Base-by-base conservation (phyloP, 1,140 invertebrate species). In the Euura saliciscinereae region DNA sequence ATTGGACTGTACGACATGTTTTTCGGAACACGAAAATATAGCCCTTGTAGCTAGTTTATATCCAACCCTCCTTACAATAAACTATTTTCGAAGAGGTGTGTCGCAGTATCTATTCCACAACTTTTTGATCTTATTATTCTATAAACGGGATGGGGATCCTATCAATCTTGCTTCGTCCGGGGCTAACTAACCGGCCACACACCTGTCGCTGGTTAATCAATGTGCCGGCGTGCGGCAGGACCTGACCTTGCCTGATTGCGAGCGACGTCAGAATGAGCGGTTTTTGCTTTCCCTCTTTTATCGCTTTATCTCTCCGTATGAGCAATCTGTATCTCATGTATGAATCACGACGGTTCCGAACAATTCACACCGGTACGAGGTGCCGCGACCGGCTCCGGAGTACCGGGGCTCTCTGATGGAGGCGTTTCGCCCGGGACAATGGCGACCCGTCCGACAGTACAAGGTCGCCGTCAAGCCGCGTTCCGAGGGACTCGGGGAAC, bases 401-500 rank as follows among this genome's bases (percentile, higher is more conserved):
- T 73, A 68, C 77, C 59, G 73, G 71, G 69, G 70, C 67, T 74
- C 59, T 45, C 66, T 76, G 76, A 80, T 77, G 73, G 74, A 77
- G 77, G 79, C 76, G 77, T 80, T 78, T 75, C 75, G 78, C 77
- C 77, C 75, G 68, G 79, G 78, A 83, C 82, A 83, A 83, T 83
- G 80, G 79, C 82, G 80, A 83, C 79, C 78, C 79, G 78, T 73
- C 74, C 74, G 80, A 82, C 82, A 80, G 80, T 75, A 83, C 82
- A 83, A 83, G 82, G 82, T 83, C 81, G 80, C 80, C 66, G 76
- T 80, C 79, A 80, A 75, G 75, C 73, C 73, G 44, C 73, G 28
- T 66, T 69, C 44, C 6, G 45, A 45, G 59, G 45, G 44, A 42
- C 73, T 71, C 73, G 10, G 28, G 70, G 43, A 28, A 45, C 28